Conservation (phyloP, 2,888 invertebrate genomes). For the Ferdinandea cuprea region DNA sequence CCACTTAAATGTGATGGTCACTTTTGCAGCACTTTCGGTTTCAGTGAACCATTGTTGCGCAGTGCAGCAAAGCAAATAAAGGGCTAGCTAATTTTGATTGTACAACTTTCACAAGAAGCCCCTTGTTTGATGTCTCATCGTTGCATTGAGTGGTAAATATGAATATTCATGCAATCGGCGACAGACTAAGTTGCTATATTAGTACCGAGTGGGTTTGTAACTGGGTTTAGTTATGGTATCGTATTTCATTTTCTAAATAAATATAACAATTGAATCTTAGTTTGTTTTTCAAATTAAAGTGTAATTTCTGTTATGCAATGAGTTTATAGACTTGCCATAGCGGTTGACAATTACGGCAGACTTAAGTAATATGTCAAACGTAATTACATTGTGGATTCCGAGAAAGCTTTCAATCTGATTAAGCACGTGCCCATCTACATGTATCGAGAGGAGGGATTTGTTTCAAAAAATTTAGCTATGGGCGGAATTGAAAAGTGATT, state of each 20-base stretch:
- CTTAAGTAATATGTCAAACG: too few relatives aligned
- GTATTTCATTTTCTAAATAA: slow-evolving; percentile 9
- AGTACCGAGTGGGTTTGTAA: slow-evolving; percentile 32
- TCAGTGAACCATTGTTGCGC: slow-evolving; percentile 1
- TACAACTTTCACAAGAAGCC: slow-evolving; percentile 43
- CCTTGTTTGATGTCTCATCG: slow-evolving; percentile 4
- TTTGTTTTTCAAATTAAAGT: too few relatives aligned
- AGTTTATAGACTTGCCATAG: too few relatives aligned
- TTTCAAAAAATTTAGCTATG: too few relatives aligned
- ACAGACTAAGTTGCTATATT: slow-evolving; percentile 14
- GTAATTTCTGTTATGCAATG: too few relatives aligned
- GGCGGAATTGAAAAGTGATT: too few relatives aligned
- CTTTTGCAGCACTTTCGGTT: slow-evolving; percentile 36
- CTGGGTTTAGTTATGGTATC: background rate
- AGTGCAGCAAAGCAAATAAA: slow-evolving; percentile 11
- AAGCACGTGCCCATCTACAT: too few relatives aligned
- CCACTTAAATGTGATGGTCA: slow-evolving; percentile 24
- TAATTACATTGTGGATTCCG: too few relatives aligned
- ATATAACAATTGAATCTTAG: slow-evolving; percentile 5
- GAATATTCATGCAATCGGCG: slow-evolving; percentile 54
- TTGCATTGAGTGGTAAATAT: slow-evolving; percentile 20
- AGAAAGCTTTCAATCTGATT: too few relatives aligned
- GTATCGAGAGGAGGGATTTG: too few relatives aligned
- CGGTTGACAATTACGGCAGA: too few relatives aligned
- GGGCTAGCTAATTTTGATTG: slow-evolving; percentile 19